Percentiles rank a stretch among this genome's conserved stretches.
Conservation (phyloP, 1,140 invertebrate species). For the Caenorhabditis brenneri region DNA sequence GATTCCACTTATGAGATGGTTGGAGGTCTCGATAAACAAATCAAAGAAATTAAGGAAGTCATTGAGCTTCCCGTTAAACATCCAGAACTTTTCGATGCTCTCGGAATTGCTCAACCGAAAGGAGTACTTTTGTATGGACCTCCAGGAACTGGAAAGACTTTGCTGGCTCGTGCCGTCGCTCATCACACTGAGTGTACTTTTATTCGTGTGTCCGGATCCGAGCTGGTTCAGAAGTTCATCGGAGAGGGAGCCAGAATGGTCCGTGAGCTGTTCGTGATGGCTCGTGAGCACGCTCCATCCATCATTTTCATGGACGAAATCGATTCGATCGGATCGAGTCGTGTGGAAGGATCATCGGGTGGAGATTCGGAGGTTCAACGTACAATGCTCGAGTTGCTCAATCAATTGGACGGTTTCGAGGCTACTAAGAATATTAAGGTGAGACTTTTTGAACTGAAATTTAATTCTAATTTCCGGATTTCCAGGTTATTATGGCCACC, state of each 20-base stretch:
- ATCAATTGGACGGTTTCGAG: constrained; percentile 99
- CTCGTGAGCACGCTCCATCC: constrained; percentile 95
- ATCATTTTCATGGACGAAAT: constrained; percentile 99
- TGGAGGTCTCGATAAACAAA: constrained; percentile 97
- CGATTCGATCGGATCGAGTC: constrained; percentile 97
- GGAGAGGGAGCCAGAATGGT: constrained; percentile 98
- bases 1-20: constrained; percentile 99
- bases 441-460: constrained; percentile 74
- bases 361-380: constrained; percentile 96
- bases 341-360: constrained; percentile 82
- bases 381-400: constrained; percentile 97
- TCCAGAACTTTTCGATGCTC: constrained; percentile 97
- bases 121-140: constrained; percentile 97
- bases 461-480: constrained; percentile 75
- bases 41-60: constrained; percentile 99
- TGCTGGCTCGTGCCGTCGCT: constrained; percentile 94
- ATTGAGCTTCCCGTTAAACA: constrained; percentile 99
- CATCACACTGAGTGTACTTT: constrained; percentile 99
- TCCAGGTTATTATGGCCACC: constrained; percentile 94
- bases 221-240: constrained; percentile 99
- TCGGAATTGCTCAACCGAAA: constrained; percentile 98
- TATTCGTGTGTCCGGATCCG: constrained; percentile 96
- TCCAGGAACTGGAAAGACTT: constrained; percentile 92
- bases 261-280: constrained; percentile 98
- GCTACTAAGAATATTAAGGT: constrained; percentile 99